Evolutionary conservation across 1,140 invertebrate genomes (phyloP).

Genomic region (Daktulosphaira vitifoliae): DNA sequence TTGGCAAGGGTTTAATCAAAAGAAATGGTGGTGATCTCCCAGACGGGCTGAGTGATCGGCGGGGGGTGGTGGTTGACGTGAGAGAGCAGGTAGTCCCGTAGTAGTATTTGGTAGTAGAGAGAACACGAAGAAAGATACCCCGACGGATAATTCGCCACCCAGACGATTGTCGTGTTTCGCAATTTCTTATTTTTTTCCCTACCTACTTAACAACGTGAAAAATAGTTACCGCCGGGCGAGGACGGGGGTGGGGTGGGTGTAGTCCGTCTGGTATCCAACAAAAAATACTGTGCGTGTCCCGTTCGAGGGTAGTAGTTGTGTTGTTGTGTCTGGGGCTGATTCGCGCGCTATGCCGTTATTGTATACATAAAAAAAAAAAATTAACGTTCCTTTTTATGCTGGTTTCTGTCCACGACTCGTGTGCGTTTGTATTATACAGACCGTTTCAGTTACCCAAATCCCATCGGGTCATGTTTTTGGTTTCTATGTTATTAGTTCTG

Average conservation of each 20-base stretch:
- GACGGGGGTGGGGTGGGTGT: background rate
- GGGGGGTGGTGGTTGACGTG: background rate
- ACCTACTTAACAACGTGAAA: constrained; percentile 28
- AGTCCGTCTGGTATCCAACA: constrained; percentile 11
- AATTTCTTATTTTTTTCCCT: constrained; percentile 10
- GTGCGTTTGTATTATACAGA: background rate
- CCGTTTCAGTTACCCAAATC: background rate
- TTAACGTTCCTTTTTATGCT: background rate
- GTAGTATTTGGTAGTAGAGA: background rate
- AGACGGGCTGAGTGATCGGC: constrained; percentile 11
- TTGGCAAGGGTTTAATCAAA: constrained; percentile 28
- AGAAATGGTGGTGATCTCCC: background rate
- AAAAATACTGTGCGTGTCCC: constrained; percentile 24
- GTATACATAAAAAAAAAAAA: constrained; percentile 8
- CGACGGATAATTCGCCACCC: background rate
- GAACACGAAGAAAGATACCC: background rate
- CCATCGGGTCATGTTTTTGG: too few relatives aligned
- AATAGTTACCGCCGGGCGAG: constrained; percentile 16
- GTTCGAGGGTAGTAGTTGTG: constrained; percentile 27
- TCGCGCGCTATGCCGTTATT: constrained; percentile 20
- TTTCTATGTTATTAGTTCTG: too few relatives aligned
- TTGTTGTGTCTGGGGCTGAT: constrained; percentile 16
- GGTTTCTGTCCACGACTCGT: too few relatives aligned
- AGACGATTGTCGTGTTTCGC: constrained; percentile 23
- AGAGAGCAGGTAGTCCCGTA: background rate